phyloP scores from a whole-genome alignment of 2,888 invertebrate genomes.

The Ptilodon capucinus region DNA sequence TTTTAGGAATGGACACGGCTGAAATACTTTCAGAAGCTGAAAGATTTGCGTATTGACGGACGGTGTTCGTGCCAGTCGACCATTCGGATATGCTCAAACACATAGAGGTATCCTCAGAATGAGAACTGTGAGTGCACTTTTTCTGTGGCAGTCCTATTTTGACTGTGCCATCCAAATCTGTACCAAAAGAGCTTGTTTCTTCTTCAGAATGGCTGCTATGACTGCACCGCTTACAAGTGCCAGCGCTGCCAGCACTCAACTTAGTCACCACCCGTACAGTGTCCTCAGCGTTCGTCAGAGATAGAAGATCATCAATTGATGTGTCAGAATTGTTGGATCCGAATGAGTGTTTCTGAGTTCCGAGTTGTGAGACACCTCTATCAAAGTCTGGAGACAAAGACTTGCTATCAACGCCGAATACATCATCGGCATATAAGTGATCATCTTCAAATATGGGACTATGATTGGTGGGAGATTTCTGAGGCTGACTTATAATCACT shows the following conservation, averaged over 20 bases:
- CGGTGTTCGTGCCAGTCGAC: conserved; percentile 94
- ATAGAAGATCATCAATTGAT: conserved; percentile 84
- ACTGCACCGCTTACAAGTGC: conserved; percentile 84
- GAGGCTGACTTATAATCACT: conserved; percentile 84
- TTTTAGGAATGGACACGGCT: conserved; percentile 83
- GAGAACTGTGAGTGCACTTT: conserved; percentile 91
- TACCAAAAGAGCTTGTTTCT: conserved; percentile 89
- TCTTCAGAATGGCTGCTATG: conserved; percentile 89
- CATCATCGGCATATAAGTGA: conserved; percentile 82
- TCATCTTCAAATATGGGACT: conserved; percentile 85
- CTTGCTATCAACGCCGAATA: conserved; percentile 84
- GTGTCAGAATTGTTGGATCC: conserved; percentile 86
- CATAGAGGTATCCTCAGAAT: conserved; percentile 93
- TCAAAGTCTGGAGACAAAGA: conserved; percentile 83
- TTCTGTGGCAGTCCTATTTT: conserved; percentile 90
- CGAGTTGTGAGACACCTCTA: conserved; percentile 66
- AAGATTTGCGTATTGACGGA: conserved; percentile 89
- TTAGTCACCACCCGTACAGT: conserved; percentile 78
- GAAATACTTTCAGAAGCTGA: conserved; percentile 87
- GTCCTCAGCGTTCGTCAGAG: conserved; percentile 83
- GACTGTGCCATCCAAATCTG: conserved; percentile 91
- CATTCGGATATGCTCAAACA: conserved; percentile 93
- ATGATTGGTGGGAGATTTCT: conserved; percentile 82
- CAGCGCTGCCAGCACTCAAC: conserved; percentile 72
- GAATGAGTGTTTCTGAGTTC: conserved; percentile 72